Percentiles rank a stretch among this genome's conserved stretches.
phyloP scores from a whole-genome alignment of 2,797 vertebrate genomes.

The Gymnodraco acuticeps region DNA sequence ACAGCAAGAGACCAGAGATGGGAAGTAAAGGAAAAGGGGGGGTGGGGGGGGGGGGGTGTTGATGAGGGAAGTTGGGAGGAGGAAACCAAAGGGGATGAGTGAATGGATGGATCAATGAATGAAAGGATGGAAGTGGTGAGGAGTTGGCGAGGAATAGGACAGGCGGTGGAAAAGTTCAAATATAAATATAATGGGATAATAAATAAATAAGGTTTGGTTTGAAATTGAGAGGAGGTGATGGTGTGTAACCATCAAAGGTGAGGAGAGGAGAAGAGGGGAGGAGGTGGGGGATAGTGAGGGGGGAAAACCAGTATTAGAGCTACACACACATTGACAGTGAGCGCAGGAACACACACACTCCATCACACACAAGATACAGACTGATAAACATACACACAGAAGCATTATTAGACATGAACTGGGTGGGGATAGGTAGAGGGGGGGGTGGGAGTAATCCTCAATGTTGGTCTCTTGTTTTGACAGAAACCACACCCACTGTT shows the following conservation, averaged over 20 bases:
- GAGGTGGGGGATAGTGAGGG: constrained; percentile 78
- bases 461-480: constrained; percentile 57
- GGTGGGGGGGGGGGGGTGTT: constrained; percentile 13
- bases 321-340: constrained; percentile 85
- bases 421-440: constrained; percentile 74
- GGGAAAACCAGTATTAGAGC: constrained; percentile 89
- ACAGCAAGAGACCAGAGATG: constrained; percentile 70
- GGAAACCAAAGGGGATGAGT: constrained; percentile 62
- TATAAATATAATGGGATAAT: constrained; percentile 45
- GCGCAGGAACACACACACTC: constrained; percentile 82
- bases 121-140: constrained; percentile 51
- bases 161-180: constrained; percentile 45
- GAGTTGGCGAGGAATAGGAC: constrained; percentile 28
- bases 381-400: constrained; percentile 79
- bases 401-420: constrained; percentile 81
- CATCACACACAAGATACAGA: constrained; percentile 76
- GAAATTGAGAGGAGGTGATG: constrained; percentile 57
- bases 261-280: constrained; percentile 70
- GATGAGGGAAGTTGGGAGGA: constrained; percentile 49
- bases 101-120: constrained; percentile 60
- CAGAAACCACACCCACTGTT: constrained; percentile 70
- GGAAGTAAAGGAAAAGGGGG: constrained; percentile 64
- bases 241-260: constrained; percentile 73
- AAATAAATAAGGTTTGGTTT: constrained; percentile 51
- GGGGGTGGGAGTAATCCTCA: constrained; percentile 58